Percentiles rank a stretch among this genome's conserved stretches.
These are phyloP conservation scores for Microcebus ravelobensis DNA, from an alignment of 2,113 vertebrate genomes.

Conservation along the genomic window DNA sequence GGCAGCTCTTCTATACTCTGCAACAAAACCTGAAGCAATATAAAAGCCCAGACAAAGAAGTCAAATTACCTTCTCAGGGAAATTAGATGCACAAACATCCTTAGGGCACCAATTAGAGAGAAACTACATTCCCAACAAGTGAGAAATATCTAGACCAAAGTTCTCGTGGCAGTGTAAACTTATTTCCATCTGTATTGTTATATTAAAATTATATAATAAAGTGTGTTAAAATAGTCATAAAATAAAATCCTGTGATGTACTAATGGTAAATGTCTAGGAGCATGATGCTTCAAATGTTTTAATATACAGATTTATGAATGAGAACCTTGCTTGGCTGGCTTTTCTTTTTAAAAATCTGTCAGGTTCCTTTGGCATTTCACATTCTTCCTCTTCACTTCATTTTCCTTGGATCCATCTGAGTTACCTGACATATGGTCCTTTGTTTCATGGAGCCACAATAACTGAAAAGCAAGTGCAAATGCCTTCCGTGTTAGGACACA, in stretches of 20 bases:
- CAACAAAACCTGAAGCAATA: background rate
- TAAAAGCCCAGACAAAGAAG: conserved; percentile 6
- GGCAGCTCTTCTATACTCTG: background rate
- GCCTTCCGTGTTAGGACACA: background rate
- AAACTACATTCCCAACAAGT: background rate
- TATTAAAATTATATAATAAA: background rate
- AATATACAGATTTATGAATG: background rate
- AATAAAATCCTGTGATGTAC: background rate
- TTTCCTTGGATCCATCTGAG: background rate
- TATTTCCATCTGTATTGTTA: background rate
- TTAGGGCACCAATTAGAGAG: background rate
- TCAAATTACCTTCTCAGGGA: background rate
- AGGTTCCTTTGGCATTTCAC: background rate
- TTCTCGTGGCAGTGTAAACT: background rate
- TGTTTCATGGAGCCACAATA: background rate
- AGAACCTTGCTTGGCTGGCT: background rate
- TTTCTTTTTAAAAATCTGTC: background rate
- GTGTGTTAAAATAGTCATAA: background rate
- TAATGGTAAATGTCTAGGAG: background rate
- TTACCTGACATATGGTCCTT: background rate
- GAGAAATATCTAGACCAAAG: background rate
- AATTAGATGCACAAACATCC: background rate
- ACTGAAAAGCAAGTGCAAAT: background rate
- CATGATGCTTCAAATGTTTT: background rate
- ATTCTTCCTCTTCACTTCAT: background rate